These are phyloP conservation scores for Synanthedon vespiformis DNA, from an alignment of 2,888 invertebrate genomes.

Conservation along the genomic window DNA sequence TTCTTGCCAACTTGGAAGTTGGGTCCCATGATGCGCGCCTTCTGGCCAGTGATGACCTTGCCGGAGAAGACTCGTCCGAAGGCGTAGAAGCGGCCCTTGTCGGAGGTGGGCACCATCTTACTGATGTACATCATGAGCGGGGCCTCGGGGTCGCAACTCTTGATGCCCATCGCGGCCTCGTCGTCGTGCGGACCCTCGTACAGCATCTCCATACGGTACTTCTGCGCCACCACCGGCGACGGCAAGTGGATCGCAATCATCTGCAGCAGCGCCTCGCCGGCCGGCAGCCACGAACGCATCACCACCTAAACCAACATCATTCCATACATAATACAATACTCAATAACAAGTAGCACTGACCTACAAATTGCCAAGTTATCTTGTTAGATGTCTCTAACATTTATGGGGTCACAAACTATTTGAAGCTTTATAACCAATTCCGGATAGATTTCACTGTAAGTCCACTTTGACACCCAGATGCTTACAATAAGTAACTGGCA, in stretches of 20 bases:
- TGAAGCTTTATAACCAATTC: constrained; percentile 51
- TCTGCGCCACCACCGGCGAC: constrained; percentile 98
- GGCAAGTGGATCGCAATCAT: constrained; percentile 99
- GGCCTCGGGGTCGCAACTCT: constrained; percentile 94
- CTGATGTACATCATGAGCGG: constrained; percentile 99
- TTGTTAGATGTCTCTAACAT: constrained; percentile 35
- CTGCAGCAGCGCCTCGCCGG: constrained; percentile 99
- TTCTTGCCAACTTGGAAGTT: constrained; percentile 98
- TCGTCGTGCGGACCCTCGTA: constrained; percentile 99
- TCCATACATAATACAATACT: too few relatives aligned
- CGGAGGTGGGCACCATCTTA: constrained; percentile 99
- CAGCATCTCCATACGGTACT: constrained; percentile 99
- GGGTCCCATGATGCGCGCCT: constrained; percentile 99
- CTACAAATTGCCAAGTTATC: too few relatives aligned
- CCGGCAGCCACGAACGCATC: constrained; percentile 99
- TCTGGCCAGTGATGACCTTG: constrained; percentile 89
- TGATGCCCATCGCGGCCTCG: constrained; percentile 91
- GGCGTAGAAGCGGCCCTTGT: constrained; percentile 99
- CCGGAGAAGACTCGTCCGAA: constrained; percentile 99
- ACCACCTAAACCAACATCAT: constrained; percentile 73
- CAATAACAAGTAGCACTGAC: too few relatives aligned
- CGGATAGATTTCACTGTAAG: constrained; percentile 46
- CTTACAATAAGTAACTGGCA: constrained; percentile 49
- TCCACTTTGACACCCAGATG: constrained; percentile 67
- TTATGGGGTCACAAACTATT: constrained; percentile 46